These are phyloP conservation scores for Oreochromis spilurus DNA, from an alignment of 2,113 vertebrate species.

Conservation along the genomic window DNA sequence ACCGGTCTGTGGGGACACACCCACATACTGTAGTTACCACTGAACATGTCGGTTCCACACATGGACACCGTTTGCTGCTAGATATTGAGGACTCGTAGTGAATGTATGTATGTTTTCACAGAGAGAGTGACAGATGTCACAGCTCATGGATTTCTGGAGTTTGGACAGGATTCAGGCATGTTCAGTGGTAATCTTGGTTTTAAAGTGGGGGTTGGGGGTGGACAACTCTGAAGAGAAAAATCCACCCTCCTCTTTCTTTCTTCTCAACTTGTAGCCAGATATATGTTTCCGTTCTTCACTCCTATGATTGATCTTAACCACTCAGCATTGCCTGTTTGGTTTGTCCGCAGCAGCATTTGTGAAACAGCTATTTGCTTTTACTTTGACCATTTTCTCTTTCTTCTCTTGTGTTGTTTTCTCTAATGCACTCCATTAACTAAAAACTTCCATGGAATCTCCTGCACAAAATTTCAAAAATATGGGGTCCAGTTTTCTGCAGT, in stretches of 20 bases:
- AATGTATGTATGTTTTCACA: background rate
- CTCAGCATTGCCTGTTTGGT: background rate
- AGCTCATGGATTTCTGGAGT: background rate
- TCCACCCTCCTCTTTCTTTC: background rate
- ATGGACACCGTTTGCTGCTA: background rate
- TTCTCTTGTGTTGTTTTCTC: background rate
- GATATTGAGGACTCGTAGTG: background rate
- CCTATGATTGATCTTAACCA: background rate
- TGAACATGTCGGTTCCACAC: background rate
- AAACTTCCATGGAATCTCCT: background rate
- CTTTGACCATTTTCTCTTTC: background rate
- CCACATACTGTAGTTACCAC: background rate
- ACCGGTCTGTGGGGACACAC: conserved; percentile 6
- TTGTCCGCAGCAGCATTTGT: background rate
- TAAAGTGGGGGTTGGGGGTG: background rate
- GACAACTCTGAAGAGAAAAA: background rate
- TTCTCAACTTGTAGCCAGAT: background rate
- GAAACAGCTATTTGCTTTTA: background rate
- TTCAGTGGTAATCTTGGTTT: conserved; percentile 8
- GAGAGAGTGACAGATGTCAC: background rate
- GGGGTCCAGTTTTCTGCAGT: background rate
- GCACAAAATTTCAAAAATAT: background rate
- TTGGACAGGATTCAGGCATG: background rate
- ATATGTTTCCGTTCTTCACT: background rate
- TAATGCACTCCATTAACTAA: background rate